These are phyloP conservation scores for Zaprionus lachaisei DNA, from an alignment of 1,140 invertebrate genomes.

Conservation along the genomic window DNA sequence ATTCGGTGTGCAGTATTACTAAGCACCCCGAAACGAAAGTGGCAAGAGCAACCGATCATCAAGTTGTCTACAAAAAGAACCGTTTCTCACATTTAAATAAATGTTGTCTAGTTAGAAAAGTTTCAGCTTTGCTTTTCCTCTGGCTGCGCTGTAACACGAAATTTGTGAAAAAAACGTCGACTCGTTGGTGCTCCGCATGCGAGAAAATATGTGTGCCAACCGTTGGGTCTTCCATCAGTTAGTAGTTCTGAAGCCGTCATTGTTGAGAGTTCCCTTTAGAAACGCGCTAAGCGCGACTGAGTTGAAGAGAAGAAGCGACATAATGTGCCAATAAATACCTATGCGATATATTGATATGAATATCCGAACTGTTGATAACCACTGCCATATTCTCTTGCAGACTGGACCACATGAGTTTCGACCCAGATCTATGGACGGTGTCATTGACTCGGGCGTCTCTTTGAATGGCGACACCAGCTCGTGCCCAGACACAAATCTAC, in stretches of 20 bases:
- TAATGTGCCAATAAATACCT: not conserved
- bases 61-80: constrained; percentile 52
- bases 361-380: not conserved
- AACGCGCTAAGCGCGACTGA: not conserved
- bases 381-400: constrained; percentile 46
- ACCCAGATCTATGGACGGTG: constrained; percentile 75
- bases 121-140: not conserved
- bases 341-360: not conserved
- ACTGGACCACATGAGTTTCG: constrained; percentile 66
- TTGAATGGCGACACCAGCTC: constrained; percentile 67
- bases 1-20: constrained; percentile 3
- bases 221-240: constrained; percentile 33
- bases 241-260: not conserved
- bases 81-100: constrained; percentile 62
- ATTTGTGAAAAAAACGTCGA: constrained; percentile 30
- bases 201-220: constrained; percentile 46
- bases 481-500: constrained; percentile 62
- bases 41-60: constrained; percentile 26
- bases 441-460: constrained; percentile 73
- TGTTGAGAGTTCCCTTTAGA: constrained; percentile 18
- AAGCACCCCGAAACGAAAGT: constrained; percentile 45
- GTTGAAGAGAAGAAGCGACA: not conserved
- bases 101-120: constrained; percentile 48
- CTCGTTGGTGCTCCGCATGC: not conserved
- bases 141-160: constrained; percentile 26